phyloP scores from a whole-genome alignment of 2,113 vertebrate genomes.

The Alosa alosa region DNA sequence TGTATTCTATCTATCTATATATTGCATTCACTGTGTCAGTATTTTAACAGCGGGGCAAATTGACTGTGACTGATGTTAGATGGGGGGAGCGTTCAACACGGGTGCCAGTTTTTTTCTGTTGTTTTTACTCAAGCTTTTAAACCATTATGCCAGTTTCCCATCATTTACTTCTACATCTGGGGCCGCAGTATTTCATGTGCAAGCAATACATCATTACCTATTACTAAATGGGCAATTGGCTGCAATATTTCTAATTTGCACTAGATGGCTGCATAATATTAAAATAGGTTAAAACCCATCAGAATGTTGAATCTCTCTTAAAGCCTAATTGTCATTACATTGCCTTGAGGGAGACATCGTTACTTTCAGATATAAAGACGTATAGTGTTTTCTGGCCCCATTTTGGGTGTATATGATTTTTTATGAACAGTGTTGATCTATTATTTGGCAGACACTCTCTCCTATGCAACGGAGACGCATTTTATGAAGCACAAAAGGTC shows the following conservation, averaged over 20 bases:
- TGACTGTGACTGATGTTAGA: slow-evolving; percentile 77
- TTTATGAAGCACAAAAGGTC: slow-evolving; percentile 70
- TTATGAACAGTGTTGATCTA: slow-evolving; percentile 41
- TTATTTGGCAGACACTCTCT: slow-evolving; percentile 43
- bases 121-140: slow-evolving; percentile 61
- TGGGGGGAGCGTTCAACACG: slow-evolving; percentile 60
- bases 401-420: slow-evolving; percentile 14
- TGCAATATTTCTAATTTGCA: slow-evolving; percentile 78
- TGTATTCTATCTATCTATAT: slow-evolving; percentile 59
- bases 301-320: slow-evolving; percentile 19
- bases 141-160: slow-evolving; percentile 56
- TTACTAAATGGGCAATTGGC: slow-evolving; percentile 65
- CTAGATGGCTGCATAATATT: slow-evolving; percentile 80
- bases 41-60: slow-evolving; percentile 71
- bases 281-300: slow-evolving; percentile 56
- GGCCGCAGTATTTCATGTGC: slow-evolving; percentile 52
- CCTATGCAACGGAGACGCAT: slow-evolving; percentile 52
- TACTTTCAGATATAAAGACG: slow-evolving; percentile 21
- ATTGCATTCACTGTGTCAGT: slow-evolving; percentile 74
- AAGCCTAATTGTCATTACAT: slow-evolving; percentile 32
- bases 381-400: background rate
- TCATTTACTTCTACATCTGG: slow-evolving; percentile 58
- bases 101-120: slow-evolving; percentile 55
- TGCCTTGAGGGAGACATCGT: slow-evolving; percentile 29
- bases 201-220: slow-evolving; percentile 61